Evolutionary conservation across 2,113 vertebrate genomes (phyloP).

Genomic region (Pomatostomus ruficeps): DNA sequence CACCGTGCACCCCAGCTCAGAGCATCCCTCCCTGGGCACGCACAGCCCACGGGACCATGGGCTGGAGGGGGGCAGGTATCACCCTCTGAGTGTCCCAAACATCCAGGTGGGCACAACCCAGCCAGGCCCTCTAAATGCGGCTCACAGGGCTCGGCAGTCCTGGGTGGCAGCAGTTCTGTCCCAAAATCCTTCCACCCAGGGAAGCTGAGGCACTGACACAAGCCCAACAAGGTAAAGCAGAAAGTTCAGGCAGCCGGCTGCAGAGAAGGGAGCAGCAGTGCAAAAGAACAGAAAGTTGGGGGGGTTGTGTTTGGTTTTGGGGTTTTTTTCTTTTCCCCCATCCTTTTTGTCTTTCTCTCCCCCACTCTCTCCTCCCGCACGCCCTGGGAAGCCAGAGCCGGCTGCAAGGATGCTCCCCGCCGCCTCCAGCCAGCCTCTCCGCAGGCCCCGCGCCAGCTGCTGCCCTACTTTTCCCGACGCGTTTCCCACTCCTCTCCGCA

Average conservation of each 20-base stretch:
- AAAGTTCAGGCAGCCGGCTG: neutral
- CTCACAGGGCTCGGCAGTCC: neutral
- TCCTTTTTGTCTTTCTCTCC: neutral
- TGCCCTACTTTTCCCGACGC: neutral
- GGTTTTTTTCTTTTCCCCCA: rapidly evolving
- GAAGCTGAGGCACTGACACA: rapidly evolving
- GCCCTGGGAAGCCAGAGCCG: neutral
- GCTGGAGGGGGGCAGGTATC: rapidly evolving
- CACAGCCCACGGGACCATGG: rapidly evolving
- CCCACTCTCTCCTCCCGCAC: neutral
- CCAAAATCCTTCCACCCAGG: neutral
- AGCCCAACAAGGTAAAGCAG: neutral
- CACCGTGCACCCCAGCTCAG: rapidly evolving
- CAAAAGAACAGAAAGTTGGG: neutral
- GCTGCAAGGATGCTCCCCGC: neutral
- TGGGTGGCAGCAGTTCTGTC: neutral
- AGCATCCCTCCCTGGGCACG: neutral
- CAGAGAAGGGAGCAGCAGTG: neutral
- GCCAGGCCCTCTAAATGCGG: neutral
- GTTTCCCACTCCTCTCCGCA: neutral
- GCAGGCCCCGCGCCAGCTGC: neutral
- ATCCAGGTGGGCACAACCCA: rapidly evolving
- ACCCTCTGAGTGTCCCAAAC: neutral
- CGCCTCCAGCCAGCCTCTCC: neutral
- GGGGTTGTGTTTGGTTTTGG: neutral